Evolutionary conservation across 2,797 vertebrate genomes (phyloP).

Genomic region (Betta splendens): DNA sequence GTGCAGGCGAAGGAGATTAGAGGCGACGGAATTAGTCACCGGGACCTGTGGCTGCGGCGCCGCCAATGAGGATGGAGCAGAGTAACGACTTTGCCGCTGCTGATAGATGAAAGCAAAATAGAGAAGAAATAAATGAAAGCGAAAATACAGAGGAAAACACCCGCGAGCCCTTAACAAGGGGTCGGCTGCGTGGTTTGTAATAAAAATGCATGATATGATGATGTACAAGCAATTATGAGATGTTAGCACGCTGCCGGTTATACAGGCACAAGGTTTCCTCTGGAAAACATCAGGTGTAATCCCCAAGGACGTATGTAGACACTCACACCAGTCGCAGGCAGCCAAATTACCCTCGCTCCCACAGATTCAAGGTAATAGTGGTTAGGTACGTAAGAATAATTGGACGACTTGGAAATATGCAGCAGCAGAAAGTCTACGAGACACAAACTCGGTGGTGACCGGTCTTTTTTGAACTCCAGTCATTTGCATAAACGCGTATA

Average conservation of each 20-base stretch:
- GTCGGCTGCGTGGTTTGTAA: too few relatives aligned
- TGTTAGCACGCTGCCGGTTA: not conserved
- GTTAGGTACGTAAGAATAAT: not conserved
- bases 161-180: conserved; percentile 13
- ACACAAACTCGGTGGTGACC: conserved; percentile 24
- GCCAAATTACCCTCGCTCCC: too few relatives aligned
- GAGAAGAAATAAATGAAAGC: conserved; percentile 21
- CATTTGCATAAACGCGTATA: conserved; percentile 52
- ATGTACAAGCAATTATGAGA: not conserved
- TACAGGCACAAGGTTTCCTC: not conserved
- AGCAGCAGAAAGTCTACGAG: conserved; percentile 20
- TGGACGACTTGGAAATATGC: conserved; percentile 9
- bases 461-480: conserved; percentile 22
- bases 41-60: conserved; percentile 21
- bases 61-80: conserved; percentile 23
- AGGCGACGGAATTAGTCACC: conserved; percentile 20
- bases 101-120: conserved; percentile 34
- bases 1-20: conserved; percentile 21
- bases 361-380: not conserved
- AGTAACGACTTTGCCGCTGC: conserved; percentile 49
- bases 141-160: conserved; percentile 21
- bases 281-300: not conserved
- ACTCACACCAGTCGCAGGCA: too few relatives aligned
- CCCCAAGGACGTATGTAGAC: too few relatives aligned
- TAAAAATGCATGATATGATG: not conserved